Conservation (phyloP, 2,888 invertebrate species). For the Embidobia sp. region DNA sequence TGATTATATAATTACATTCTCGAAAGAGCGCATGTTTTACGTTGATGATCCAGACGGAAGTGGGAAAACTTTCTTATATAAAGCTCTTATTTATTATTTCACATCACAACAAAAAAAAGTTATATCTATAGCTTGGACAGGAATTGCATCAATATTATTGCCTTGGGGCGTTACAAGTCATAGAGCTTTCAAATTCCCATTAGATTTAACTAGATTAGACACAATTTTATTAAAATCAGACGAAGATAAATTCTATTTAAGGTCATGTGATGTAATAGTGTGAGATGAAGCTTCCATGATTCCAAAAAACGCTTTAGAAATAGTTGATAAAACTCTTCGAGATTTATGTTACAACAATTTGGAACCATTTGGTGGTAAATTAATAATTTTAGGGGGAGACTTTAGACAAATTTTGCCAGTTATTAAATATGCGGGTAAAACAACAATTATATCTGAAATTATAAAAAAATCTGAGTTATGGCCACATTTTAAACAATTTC, state of each 20-base stretch:
- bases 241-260: conserved; percentile 8
- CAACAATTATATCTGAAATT: conserved; percentile 1
- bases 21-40: conserved; percentile 6
- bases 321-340: conserved; percentile 1
- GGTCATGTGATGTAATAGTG: conserved; percentile 15
- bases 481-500: background rate
- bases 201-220: conserved; percentile 5
- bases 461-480: conserved; percentile 1
- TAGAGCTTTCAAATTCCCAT: too few species aligned
- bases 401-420: too few species aligned
- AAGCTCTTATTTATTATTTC: conserved; percentile 22
- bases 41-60: conserved; percentile 21
- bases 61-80: conserved; percentile 31
- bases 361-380: conserved; percentile 9
- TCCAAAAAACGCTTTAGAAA: conserved; percentile 3
- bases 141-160: too few species aligned
- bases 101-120: background rate
- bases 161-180: conserved; percentile 14
- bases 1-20: background rate
- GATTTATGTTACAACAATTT: conserved; percentile 12
- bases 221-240: background rate
- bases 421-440: conserved; percentile 4
- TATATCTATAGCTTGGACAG: conserved; percentile 21
- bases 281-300: conserved; percentile 22
- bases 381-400: too few species aligned